Evolutionary conservation across 2,113 vertebrate species (phyloP).

Genomic region (Melozone crissalis): DNA sequence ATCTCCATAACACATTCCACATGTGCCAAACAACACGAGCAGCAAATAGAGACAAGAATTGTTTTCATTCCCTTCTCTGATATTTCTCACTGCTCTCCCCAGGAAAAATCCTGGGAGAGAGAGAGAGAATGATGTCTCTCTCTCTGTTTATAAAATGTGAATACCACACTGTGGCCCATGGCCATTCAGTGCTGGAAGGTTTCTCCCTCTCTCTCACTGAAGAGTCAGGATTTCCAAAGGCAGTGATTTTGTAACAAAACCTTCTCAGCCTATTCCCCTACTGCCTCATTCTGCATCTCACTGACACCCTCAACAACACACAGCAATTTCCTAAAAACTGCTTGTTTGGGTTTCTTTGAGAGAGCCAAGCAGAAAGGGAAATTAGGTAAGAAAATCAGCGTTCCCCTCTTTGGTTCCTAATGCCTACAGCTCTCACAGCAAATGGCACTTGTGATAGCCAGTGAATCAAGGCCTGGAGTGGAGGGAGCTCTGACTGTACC

Average conservation of each 20-base stretch:
- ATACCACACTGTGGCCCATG: accelerated
- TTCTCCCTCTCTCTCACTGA: background rate
- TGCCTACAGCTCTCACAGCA: background rate
- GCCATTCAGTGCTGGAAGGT: background rate
- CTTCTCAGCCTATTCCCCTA: background rate
- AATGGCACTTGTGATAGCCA: background rate
- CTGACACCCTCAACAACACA: background rate
- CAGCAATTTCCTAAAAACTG: background rate
- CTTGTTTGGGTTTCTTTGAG: background rate
- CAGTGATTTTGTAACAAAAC: background rate
- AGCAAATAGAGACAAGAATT: too few species aligned
- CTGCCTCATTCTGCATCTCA: background rate
- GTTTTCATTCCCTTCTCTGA: too few species aligned
- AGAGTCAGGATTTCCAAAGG: background rate
- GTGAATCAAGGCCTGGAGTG: background rate
- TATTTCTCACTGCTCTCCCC: too few species aligned
- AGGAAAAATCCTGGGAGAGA: too few species aligned
- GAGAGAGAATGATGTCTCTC: too few species aligned
- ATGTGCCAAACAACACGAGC: too few species aligned
- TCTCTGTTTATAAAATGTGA: too few species aligned
- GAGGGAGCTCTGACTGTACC: background rate
- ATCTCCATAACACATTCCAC: too few species aligned
- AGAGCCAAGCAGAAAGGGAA: background rate
- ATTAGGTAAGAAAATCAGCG: background rate
- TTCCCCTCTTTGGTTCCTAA: background rate